Conservation (phyloP, 1,140 invertebrate species). For the Lysiphlebus fabarum region DNA sequence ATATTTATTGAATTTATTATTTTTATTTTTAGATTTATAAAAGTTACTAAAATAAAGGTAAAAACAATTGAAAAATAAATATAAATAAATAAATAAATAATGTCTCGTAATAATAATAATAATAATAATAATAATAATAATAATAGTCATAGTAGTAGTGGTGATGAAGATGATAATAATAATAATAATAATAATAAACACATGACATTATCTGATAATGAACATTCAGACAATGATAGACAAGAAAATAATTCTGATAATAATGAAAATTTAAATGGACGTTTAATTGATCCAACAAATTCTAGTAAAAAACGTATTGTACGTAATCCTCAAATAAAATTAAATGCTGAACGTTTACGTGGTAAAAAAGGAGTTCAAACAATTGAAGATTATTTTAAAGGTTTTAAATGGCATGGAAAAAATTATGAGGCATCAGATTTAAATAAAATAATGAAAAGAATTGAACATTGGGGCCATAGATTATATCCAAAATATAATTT, state of each 20-base stretch:
- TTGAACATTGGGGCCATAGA: constrained; percentile 91
- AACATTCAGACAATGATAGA: constrained; percentile 6
- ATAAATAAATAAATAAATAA: no score
- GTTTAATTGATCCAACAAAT: constrained; percentile 39
- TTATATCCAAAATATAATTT: constrained; percentile 85
- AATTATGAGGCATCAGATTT: constrained; percentile 82
- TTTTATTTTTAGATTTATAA: no score
- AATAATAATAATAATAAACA: constrained; percentile 31
- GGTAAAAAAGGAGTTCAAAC: constrained; percentile 75
- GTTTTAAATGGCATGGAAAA: constrained; percentile 81
- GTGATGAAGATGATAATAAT: constrained; percentile 16
- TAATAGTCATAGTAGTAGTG: no score
- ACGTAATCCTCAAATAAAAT: constrained; percentile 67
- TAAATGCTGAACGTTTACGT: constrained; percentile 69
- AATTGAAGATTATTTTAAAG: constrained; percentile 75
- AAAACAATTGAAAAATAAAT: no score
- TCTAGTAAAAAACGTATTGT: constrained; percentile 56
- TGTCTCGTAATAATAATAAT: not conserved
- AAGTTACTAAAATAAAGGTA: no score
- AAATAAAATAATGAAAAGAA: constrained; percentile 71
- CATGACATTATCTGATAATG: constrained; percentile 21
- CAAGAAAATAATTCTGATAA: constrained; percentile 30
- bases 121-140: constrained; percentile 30
- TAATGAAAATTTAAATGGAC: constrained; percentile 8
- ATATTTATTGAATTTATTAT: no score